Evolutionary conservation across 2,113 vertebrate genomes (phyloP), one percentile per base, ranked within the genome.

Genomic region (Machaerirhynchus nigripectus): DNA sequence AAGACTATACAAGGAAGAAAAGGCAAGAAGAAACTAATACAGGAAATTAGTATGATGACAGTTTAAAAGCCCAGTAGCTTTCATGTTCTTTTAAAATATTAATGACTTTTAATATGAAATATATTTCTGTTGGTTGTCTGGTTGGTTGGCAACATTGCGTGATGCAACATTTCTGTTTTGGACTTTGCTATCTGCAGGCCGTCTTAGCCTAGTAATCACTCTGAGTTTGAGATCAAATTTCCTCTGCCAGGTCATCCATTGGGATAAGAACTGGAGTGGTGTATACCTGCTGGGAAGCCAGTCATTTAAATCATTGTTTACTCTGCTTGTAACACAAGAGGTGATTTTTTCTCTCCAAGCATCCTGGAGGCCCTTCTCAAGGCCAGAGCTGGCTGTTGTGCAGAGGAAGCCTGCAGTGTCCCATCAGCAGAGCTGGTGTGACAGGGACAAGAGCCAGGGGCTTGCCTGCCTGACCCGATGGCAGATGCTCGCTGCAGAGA

Each of bases 381-480:
- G 63, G 46, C 1, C 80, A 67, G 68, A 19, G 6, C 50, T 40
- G 19, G 37, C 50, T 73, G 68, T 2, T 1, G 2, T 3, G 55
- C 65, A 69, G 79, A 60, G 53, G 40, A 27, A 39, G 39, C 28
- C 88, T 30, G 39, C 11, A 13, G 68, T 5, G n/a, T 19, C 63
- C 63, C 64, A 31, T n/a, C 50, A 60, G 49, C 40, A 5, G 3
- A 49, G 68, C 53, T 6, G 8, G 49, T 1, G 0, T 3, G 22
- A 80, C 76, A 31, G 1, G 0, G 50, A 37, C 42, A 7, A 81
- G 64, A 0, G 0, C 83, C 3, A 0, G 46, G 35, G 37, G 42
- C 68, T 57, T 0, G 2, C 39, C 59, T 59, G 56, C 61, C 80
- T 4, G 20, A 24, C 59, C 27, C 1, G 0, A 15, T 1, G 3